Evolutionary conservation across 2,113 vertebrate species (phyloP).

Genomic region (Hydrolagus affinis): DNA sequence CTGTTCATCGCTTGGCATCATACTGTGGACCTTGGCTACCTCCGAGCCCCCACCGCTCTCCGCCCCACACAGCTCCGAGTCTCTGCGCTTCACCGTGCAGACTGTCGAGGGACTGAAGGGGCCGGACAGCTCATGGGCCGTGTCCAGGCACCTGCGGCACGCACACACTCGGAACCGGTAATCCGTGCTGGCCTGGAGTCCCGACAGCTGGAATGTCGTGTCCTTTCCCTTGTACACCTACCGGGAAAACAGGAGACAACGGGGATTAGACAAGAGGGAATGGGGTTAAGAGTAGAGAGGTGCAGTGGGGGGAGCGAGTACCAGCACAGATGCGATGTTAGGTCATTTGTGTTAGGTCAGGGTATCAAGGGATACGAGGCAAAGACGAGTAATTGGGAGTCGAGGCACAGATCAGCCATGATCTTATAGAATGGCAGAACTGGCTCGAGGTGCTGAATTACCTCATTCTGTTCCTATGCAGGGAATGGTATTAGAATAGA

Average conservation of each 20-base stretch:
- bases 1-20: constrained; percentile 84
- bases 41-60: too few species aligned
- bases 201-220: constrained; percentile 77
- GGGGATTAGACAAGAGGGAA: too few species aligned
- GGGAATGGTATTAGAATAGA: background rate
- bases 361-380: too few species aligned
- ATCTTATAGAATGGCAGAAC: too few species aligned
- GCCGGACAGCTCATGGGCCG: constrained; percentile 86
- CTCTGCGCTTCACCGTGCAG: constrained; percentile 69
- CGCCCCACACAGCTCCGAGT: constrained; percentile 57
- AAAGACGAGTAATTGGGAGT: too few species aligned
- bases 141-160: constrained; percentile 81
- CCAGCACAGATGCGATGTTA: background rate
- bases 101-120: constrained; percentile 83
- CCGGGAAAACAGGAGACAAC: constrained; percentile 3
- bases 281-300: too few species aligned
- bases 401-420: too few species aligned
- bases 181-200: constrained; percentile 88
- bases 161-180: constrained; percentile 92
- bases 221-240: constrained; percentile 97
- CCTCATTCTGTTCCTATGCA: too few species aligned
- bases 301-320: background rate
- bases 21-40: constrained; percentile 57
- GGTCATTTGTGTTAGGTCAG: too few species aligned
- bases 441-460: too few species aligned